Percentiles rank a stretch among this genome's conserved stretches.
Evolutionary conservation across 92 coral and sea anemone genomes (phyloP).

Genomic region (Paramuricea clavata): DNA sequence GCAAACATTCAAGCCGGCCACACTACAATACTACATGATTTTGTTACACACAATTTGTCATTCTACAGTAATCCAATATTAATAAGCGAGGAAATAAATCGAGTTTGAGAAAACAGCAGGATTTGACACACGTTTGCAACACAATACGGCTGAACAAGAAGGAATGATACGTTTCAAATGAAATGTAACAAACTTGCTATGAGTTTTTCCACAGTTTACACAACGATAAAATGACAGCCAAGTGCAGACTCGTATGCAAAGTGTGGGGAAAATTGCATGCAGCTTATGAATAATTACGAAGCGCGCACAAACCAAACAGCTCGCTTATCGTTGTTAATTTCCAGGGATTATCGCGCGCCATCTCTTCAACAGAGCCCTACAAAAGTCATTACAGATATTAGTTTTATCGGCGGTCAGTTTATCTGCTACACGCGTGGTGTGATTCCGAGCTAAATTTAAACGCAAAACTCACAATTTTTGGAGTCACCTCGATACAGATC

Average conservation of each 20-base stretch:
- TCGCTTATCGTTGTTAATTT: constrained; percentile 2
- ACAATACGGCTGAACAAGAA: neutral
- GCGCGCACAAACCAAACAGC: neutral
- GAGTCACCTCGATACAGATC: no score
- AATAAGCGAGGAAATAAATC: neutral
- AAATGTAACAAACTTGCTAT: no score
- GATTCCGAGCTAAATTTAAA: no score
- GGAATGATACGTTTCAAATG: neutral
- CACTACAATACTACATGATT: neutral
- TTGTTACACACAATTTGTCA: neutral
- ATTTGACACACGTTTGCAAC: neutral
- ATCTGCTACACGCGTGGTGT: neutral
- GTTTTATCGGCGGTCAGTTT: constrained; percentile 10
- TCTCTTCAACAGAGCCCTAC: neutral
- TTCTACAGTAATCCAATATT: neutral
- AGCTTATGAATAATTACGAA: constrained; percentile 16
- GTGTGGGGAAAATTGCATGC: neutral
- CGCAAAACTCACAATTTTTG: no score
- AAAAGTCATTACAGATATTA: constrained; percentile 11
- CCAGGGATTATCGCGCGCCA: neutral
- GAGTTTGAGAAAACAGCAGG: neutral
- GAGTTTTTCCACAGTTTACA: no score
- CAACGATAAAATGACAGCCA: no score
- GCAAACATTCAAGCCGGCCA: neutral
- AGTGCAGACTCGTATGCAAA: neutral